Conservation (phyloP, 2,113 vertebrate genomes). For the Ciconia maguari region DNA sequence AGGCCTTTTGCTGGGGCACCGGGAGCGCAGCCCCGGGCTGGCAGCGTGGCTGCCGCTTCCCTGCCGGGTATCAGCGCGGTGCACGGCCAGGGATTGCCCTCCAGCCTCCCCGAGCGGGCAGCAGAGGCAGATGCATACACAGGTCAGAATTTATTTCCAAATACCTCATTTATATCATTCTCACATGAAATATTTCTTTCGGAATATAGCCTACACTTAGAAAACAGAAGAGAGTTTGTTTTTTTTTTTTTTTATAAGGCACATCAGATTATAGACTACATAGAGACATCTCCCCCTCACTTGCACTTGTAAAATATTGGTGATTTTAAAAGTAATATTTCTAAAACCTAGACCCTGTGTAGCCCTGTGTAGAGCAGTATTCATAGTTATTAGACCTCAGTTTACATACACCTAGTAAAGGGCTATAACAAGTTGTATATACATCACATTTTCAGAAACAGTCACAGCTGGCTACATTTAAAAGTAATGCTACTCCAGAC, state of each 20-base stretch:
- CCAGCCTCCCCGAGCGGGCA: background rate
- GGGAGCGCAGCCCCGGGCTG: rapidly evolving
- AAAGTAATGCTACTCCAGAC: background rate
- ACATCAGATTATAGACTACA: constrained; percentile 64
- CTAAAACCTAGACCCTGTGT: constrained; percentile 56
- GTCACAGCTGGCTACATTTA: constrained; percentile 16
- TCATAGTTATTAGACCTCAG: constrained; percentile 27
- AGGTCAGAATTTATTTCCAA: constrained; percentile 71
- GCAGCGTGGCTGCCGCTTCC: background rate
- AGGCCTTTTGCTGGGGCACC: background rate
- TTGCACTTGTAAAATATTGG: constrained; percentile 11
- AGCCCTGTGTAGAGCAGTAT: constrained; percentile 23
- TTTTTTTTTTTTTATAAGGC: constrained; percentile 63
- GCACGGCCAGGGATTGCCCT: background rate
- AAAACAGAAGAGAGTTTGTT: constrained; percentile 42
- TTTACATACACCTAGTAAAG: constrained; percentile 36
- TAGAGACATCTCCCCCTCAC: constrained; percentile 14
- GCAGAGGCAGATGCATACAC: constrained; percentile 1
- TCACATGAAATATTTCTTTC: constrained; percentile 56
- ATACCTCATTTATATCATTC: constrained; percentile 52
- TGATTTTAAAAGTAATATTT: constrained; percentile 44
- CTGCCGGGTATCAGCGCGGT: rapidly evolving
- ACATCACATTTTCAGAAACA: constrained; percentile 39
- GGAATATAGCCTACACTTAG: constrained; percentile 38
- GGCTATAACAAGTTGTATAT: constrained; percentile 40